Conservation (phyloP, 2,113 vertebrate genomes). For the Ctenodactylus gundi region DNA sequence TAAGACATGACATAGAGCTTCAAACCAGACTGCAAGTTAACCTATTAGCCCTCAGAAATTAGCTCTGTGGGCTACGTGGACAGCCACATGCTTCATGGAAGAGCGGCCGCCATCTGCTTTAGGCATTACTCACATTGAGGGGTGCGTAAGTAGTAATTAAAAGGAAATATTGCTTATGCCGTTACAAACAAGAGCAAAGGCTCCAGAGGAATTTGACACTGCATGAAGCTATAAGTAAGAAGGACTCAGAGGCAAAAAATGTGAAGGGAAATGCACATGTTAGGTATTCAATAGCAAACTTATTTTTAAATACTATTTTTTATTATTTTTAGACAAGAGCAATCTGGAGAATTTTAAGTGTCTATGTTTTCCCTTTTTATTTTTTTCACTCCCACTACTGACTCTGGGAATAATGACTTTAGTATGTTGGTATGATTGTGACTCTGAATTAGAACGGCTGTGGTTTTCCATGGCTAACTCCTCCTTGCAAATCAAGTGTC, state of each 20-base stretch:
- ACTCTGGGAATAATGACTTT: background rate
- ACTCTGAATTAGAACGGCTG: background rate
- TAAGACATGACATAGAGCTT: background rate
- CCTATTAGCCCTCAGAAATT: slow-evolving; percentile 17
- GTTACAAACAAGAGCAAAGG: background rate
- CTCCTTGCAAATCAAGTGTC: background rate
- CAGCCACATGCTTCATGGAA: background rate
- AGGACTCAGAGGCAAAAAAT: background rate
- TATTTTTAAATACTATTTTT: slow-evolving; percentile 30
- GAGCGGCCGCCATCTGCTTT: slow-evolving; percentile 39
- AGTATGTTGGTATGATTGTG: background rate
- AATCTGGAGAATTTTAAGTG: background rate
- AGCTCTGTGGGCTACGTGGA: background rate
- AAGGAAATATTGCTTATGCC: background rate
- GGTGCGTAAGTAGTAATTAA: slow-evolving; percentile 15
- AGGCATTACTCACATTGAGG: background rate
- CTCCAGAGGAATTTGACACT: background rate
- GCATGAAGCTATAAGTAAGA: background rate
- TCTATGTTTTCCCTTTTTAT: background rate
- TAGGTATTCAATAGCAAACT: slow-evolving; percentile 1
- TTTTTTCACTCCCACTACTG: background rate
- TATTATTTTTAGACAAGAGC: background rate
- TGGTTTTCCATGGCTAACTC: background rate
- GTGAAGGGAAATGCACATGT: background rate
- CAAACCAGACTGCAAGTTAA: background rate